Percentiles rank a stretch among this genome's conserved stretches.
Conservation (phyloP, 1,140 invertebrate genomes). For the Temnothorax nylanderi region DNA sequence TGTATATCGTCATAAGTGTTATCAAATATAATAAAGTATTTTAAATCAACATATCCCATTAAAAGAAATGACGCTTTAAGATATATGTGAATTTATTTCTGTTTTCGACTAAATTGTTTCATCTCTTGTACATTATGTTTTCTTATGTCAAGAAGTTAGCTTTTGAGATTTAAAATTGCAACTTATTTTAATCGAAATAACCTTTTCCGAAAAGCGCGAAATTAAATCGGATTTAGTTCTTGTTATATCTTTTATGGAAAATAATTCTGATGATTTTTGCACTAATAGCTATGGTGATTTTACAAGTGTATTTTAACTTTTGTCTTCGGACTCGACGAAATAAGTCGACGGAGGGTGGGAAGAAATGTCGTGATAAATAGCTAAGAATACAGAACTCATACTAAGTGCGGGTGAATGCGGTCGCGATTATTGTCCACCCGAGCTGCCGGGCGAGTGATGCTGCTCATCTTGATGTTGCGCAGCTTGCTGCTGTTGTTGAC, state of each 20-base stretch:
- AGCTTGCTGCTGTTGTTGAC: slow-evolving; percentile 75
- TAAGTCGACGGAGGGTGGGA: slow-evolving; percentile 63
- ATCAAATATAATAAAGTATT: slow-evolving; percentile 19
- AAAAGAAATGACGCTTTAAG: not conserved
- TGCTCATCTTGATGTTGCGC: slow-evolving; percentile 76
- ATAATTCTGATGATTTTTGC: not conserved
- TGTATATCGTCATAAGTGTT: not conserved
- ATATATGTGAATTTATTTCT: not conserved
- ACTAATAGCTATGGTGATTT: not conserved
- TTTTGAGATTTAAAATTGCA: not conserved
- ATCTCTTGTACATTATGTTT: not conserved
- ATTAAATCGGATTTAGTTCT: not conserved
- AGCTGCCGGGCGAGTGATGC: slow-evolving; percentile 83
- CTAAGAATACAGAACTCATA: slow-evolving; percentile 83
- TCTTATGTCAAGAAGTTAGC: not conserved
- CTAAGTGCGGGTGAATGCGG: slow-evolving; percentile 83
- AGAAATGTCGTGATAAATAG: slow-evolving; percentile 79
- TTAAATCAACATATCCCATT: not conserved
- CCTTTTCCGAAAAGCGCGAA: not conserved
- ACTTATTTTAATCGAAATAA: not conserved
- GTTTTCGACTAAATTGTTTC: not conserved
- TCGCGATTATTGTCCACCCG: slow-evolving; percentile 82
- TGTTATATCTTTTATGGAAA: not conserved
- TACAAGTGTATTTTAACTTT: not conserved
- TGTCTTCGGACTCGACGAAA: no score